Evolutionary conservation across 2,888 invertebrate species (phyloP), one percentile per base, ranked within the genome.

Genomic region (Catonia carolina): DNA sequence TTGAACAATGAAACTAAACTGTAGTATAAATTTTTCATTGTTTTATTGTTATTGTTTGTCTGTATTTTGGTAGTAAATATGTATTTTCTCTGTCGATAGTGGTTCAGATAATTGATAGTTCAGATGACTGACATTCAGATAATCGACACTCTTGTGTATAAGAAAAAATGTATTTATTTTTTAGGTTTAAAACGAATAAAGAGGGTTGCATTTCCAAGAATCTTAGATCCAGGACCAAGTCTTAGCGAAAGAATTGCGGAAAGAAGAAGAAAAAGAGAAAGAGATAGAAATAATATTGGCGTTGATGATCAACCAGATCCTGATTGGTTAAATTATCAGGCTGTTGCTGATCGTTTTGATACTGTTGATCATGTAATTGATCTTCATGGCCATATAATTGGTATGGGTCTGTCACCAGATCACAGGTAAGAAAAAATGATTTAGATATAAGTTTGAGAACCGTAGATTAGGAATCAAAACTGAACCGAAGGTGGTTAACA

Each of bases 401-500:
- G 91, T 64, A 88, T 91, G 87, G 84, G 85, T 1, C 73, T 91
- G 12, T 89, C 89, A 60, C 90, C 89, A 0, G 89, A 89, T 74
- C 86, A 89, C 67, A 77, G 83, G 82, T 80, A 68, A 62, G 62
- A 54, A 67, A 45, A 56, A 47, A 61, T 53, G 41, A 23, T 45
- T 18, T 53, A n/a, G n/a, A n/a, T n/a, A n/a, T n/a, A n/a, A n/a
- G n/a, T n/a, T n/a, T n/a, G n/a, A n/a, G n/a, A n/a, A n/a, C n/a
- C n/a, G n/a, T n/a, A n/a, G n/a, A n/a, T n/a, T n/a, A n/a, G n/a
- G n/a, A n/a, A n/a, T n/a, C n/a, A n/a, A n/a, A n/a, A n/a, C n/a
- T n/a, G n/a, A n/a, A n/a, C n/a, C n/a, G n/a, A n/a, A n/a, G n/a
- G n/a, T n/a, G n/a, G n/a, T n/a, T n/a, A n/a, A n/a, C n/a, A n/a